Base-by-base conservation (phyloP, 2,113 vertebrate genomes). In the Bolborhynchus lineola region DNA sequence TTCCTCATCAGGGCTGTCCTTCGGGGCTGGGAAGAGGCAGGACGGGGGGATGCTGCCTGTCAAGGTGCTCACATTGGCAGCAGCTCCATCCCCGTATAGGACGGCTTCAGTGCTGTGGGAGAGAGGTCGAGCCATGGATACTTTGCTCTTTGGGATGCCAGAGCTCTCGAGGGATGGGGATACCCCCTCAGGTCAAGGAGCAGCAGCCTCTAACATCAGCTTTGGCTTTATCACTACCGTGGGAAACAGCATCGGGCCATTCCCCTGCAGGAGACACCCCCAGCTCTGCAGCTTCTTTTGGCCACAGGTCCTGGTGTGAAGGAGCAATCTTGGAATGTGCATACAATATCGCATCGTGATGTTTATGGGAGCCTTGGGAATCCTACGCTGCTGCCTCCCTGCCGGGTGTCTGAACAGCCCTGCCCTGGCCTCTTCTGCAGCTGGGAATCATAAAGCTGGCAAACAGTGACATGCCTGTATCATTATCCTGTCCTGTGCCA, bases 31-130 rank as follows among this genome's bases (percentile, higher is more conserved):
- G 8, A 37, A 50, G 5, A 21, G 8, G 8, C 4, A 41, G 53
- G 69, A 35, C 0, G 13, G 24, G 47, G 59, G 2, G 31, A 29
- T 11, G 52, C 44, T 9, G 29, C 52, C 28, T 0, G 0, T 57
- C 31, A 15, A n/a, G 20, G 33, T 23, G 33, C 21, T 35, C 21
- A 24, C 57, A 33, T 4, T 2, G 42, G 53, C 24, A 15, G 31
- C 7, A 0, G 0, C 29, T 62, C 70, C 53, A 20, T 1, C 33
- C 29, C 75, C 2, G 0, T 0, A 1, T 13, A 8, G 62, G 39
- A 31, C 7, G 13, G 23, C 31, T 33, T 13, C 10, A 4, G 0
- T 8, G n/a, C 49, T n/a, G 53, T 3, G 3, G n/a, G 11, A 19
- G 20, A 13, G 13, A 28, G n/a, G 6, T 0, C 3, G 15, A 29